Conservation (phyloP, 1,140 invertebrate species). For the Atta cephalotes region DNA sequence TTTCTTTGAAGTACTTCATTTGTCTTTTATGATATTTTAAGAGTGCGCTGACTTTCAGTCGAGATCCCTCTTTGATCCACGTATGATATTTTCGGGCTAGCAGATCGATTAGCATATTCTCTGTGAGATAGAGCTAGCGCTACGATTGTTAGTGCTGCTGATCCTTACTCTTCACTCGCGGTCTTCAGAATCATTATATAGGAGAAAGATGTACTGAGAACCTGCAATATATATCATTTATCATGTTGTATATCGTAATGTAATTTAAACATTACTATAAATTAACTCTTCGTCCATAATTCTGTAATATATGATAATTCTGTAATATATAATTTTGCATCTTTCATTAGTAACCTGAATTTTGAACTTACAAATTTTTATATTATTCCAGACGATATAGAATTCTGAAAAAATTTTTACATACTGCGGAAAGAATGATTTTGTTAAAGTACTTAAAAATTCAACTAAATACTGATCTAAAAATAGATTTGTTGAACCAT, state of each 20-base stretch:
- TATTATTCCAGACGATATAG: too few species aligned
- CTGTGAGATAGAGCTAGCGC: constrained; percentile 49
- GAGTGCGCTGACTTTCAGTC: constrained; percentile 38
- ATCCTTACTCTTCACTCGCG: constrained; percentile 58
- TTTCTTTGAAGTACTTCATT: constrained; percentile 44
- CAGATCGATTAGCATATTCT: constrained; percentile 62
- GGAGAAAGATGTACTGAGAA: constrained; percentile 79
- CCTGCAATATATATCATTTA: constrained; percentile 65
- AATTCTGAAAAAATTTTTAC: too few species aligned
- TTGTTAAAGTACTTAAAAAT: too few species aligned
- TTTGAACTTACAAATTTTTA: too few species aligned
- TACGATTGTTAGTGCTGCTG: constrained; percentile 30
- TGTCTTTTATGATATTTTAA: constrained; percentile 58
- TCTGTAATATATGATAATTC: too few species aligned
- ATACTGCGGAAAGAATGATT: too few species aligned
- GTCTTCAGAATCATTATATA: constrained; percentile 77
- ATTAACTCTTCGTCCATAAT: neutral
- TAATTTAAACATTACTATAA: neutral
- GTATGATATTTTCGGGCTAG: constrained; percentile 68
- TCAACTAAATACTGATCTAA: too few species aligned
- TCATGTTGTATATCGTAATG: neutral
- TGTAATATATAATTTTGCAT: too few species aligned
- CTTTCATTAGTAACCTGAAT: too few species aligned
- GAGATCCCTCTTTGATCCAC: constrained; percentile 44
- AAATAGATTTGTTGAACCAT: too few species aligned